These are phyloP conservation scores for Pluvialis apricaria DNA, from an alignment of 2,113 vertebrate genomes.

Conservation along the genomic window DNA sequence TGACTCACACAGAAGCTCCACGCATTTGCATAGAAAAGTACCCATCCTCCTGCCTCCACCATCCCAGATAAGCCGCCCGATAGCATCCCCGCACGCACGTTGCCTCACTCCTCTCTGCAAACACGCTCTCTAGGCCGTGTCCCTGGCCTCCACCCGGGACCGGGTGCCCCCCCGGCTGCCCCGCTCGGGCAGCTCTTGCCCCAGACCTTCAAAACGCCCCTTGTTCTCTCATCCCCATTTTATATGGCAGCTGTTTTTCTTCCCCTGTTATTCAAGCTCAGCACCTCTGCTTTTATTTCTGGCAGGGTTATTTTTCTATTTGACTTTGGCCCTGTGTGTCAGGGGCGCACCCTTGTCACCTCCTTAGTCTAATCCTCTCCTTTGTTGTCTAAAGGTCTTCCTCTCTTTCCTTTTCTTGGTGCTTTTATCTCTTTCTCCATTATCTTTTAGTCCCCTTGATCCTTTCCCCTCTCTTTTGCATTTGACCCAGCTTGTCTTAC, in stretches of 20 bases:
- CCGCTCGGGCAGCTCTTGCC: neutral
- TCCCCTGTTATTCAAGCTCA: neutral
- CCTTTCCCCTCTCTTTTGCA: neutral
- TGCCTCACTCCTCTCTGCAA: neutral
- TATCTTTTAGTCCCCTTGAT: neutral
- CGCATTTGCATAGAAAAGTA: neutral
- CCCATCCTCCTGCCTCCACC: neutral
- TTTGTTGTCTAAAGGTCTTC: neutral
- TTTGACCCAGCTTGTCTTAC: neutral
- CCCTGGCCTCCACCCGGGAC: neutral
- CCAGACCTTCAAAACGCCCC: neutral
- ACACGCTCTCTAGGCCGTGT: neutral
- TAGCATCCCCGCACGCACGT: rapidly evolving
- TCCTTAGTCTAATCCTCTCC: neutral
- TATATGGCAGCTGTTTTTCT: neutral
- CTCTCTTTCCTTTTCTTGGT: neutral
- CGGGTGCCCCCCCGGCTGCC: rapidly evolving
- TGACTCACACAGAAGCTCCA: neutral
- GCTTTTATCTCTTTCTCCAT: neutral
- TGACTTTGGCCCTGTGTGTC: neutral
- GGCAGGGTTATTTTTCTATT: neutral
- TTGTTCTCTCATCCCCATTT: neutral
- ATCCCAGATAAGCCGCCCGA: neutral
- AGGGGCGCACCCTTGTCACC: neutral
- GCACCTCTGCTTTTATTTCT: neutral